Conservation (phyloP, 2,888 invertebrate genomes). For the Yponomeuta cagnagella region DNA sequence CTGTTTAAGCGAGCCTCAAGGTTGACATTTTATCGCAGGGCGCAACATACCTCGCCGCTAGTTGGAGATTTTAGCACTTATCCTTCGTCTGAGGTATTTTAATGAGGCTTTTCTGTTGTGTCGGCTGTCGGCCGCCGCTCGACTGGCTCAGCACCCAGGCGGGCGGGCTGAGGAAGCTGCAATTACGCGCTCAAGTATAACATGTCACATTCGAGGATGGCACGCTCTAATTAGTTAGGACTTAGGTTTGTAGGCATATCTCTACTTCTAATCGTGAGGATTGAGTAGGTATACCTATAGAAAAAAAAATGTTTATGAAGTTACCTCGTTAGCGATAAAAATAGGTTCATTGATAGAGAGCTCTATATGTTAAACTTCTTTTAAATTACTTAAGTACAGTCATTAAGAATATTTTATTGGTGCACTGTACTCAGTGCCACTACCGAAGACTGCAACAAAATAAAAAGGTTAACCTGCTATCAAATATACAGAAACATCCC, state of each 20-base stretch:
- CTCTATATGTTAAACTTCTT: too few relatives aligned
- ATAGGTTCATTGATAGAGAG: too few relatives aligned
- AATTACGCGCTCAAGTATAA: not conserved
- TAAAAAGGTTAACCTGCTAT: not conserved
- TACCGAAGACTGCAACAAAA: too few relatives aligned
- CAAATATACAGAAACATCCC: not conserved
- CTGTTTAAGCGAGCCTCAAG: not conserved
- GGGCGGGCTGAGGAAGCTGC: not conserved
- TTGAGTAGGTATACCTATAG: too few relatives aligned
- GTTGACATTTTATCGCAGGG: not conserved
- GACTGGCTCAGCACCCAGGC: not conserved
- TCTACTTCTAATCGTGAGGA: too few relatives aligned
- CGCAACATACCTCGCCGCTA: not conserved
- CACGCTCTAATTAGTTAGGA: slow-evolving; percentile 6
- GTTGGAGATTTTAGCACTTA: slow-evolving; percentile 8
- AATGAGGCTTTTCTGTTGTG: slow-evolving; percentile 16
- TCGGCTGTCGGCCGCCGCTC: slow-evolving; percentile 1
- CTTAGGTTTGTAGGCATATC: not conserved
- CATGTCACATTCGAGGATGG: not conserved
- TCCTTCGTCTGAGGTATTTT: slow-evolving; percentile 17
- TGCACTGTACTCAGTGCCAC: too few relatives aligned
- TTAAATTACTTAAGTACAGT: too few relatives aligned
- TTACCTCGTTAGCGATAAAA: too few relatives aligned
- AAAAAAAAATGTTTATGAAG: too few relatives aligned
- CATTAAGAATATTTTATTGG: too few relatives aligned